Evolutionary conservation across 1,140 invertebrate species (phyloP).

Genomic region (Anastrepha ludens): DNA sequence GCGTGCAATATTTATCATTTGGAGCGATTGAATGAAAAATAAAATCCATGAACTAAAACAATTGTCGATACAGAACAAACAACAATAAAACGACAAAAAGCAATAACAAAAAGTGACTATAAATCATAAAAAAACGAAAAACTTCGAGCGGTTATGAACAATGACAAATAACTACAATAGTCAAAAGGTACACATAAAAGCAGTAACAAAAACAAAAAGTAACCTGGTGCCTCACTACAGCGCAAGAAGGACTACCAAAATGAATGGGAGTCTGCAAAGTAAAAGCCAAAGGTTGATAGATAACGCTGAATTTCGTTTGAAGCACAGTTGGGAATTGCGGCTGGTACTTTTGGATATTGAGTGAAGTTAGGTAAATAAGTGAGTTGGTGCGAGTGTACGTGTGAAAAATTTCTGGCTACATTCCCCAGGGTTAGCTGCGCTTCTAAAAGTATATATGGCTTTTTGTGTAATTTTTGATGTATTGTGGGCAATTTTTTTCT

Average conservation of each 20-base stretch:
- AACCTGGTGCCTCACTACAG: too few species aligned
- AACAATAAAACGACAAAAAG: neutral
- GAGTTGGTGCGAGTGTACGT: neutral
- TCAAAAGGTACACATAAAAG: neutral
- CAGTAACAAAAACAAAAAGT: too few species aligned
- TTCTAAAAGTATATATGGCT: neutral
- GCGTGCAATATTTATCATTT: neutral
- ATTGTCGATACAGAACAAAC: neutral
- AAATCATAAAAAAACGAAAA: constrained; percentile 2
- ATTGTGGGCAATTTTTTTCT: constrained; percentile 6
- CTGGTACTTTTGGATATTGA: constrained; percentile 35
- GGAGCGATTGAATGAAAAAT: neutral
- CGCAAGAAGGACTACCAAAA: neutral
- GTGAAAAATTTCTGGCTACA: neutral
- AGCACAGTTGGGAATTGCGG: constrained; percentile 27
- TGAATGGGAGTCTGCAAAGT: neutral
- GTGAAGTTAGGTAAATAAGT: constrained; percentile 24
- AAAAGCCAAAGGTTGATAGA: constrained; percentile 30
- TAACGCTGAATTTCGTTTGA: constrained; percentile 27
- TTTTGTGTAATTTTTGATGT: constrained; percentile 8
- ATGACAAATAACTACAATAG: neutral
- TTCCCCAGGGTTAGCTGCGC: neutral
- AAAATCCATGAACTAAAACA: neutral
- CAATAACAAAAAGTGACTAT: neutral
- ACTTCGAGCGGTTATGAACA: neutral